Base-by-base conservation (phyloP, 2,113 vertebrate genomes). In the Oryzias celebensis region DNA sequence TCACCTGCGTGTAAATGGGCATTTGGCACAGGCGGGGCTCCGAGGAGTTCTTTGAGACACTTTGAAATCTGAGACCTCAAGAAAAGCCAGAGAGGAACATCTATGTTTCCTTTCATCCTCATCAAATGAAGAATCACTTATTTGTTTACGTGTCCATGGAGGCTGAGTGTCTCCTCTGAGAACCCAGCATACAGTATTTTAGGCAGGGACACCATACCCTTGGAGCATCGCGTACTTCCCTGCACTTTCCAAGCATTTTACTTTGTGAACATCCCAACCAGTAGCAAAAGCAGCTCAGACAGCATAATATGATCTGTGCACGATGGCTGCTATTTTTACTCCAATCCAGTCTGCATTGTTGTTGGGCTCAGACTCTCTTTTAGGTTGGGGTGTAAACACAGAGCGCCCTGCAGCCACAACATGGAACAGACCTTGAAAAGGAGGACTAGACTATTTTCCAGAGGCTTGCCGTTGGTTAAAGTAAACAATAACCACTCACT, bases 401-500 rank as follows among this genome's bases (percentile, higher is more conserved):
- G 51, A 45, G 56, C 43, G 3, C 62, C 79, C 73, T 22, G 41
- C 44, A 75, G 78, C 80, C 77, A 77, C 65, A 80, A 75, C 69
- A 79, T 49, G 55, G 65, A 68, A 56, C 53, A 53, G 55, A 75
- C 62, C 71, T 68, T 52, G 76, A 67, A 61, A 68, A 50, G 56
- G 44, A 59, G 60, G 60, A 75, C 63, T 4, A 54, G 69, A 45
- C 60, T 78, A 65, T 65, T 78, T 62, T 36, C 47, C 63, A 59
- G 23, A 53, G 62, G 58, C 65, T 71, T 5, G 63, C 80, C 71
- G 49, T 61, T 28, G 75, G 78, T 82, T 58, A 85, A 79, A 85
- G 84, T 81, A 79, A 85, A 89, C 71, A 85, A 80, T 73, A 80
- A 84, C 14, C 4, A 24, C 54, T 76, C 64, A 81, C 65, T 81